Evolutionary conservation across 2,797 vertebrate genomes (phyloP).

Genomic region (Oreonectes daqikongensis): DNA sequence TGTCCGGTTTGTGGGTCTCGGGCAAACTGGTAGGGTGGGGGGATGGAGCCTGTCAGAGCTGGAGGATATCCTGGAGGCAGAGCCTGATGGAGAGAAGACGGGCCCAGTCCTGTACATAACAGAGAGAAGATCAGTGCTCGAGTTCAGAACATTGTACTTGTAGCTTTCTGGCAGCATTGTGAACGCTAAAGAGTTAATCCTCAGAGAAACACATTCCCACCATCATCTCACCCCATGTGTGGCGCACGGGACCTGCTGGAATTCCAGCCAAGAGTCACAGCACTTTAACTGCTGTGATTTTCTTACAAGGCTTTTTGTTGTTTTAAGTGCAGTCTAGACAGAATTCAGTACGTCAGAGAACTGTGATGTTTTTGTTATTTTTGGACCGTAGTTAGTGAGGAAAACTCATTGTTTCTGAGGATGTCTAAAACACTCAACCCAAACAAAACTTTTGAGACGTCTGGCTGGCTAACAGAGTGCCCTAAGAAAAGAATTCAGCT

Average conservation of each 20-base stretch:
- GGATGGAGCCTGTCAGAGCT: constrained; percentile 85
- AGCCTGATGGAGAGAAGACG: constrained; percentile 90
- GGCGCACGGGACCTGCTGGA: constrained; percentile 20
- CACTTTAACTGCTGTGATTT: constrained; percentile 46
- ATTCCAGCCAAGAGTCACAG: constrained; percentile 38
- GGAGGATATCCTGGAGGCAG: constrained; percentile 88
- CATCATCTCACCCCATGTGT: constrained; percentile 26
- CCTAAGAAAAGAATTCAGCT: constrained; percentile 17
- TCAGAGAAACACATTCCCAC: constrained; percentile 25
- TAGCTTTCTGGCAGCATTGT: constrained; percentile 30
- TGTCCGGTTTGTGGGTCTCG: constrained; percentile 95
- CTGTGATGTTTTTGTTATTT: constrained; percentile 67
- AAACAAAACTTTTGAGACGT: constrained; percentile 31
- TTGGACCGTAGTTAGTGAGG: constrained; percentile 60
- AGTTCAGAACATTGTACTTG: background rate
- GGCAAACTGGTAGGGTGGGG: constrained; percentile 92
- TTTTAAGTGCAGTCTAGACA: constrained; percentile 69
- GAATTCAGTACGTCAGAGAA: constrained; percentile 53
- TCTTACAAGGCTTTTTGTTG: constrained; percentile 52
- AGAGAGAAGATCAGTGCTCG: background rate
- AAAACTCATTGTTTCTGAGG: constrained; percentile 66
- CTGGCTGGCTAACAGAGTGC: constrained; percentile 40
- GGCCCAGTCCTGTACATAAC: constrained; percentile 80
- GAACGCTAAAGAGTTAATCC: constrained; percentile 24
- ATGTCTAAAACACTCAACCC: constrained; percentile 24